Evolutionary conservation across 2,888 invertebrate species (phyloP).

Genomic region (Cephalotes varians): DNA sequence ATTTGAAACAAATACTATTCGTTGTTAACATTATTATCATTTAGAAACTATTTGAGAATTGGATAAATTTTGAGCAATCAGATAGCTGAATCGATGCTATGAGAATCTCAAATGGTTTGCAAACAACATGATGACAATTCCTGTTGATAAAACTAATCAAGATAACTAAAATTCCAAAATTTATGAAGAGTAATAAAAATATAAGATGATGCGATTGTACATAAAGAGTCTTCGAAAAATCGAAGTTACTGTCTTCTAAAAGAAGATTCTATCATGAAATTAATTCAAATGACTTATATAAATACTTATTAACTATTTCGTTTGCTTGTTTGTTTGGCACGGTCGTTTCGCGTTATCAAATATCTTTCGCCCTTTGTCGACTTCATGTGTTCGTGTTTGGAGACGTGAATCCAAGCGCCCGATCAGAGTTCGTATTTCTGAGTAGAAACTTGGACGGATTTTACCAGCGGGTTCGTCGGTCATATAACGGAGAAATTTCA

Average conservation of each 20-base stretch:
- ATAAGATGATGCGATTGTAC: not conserved
- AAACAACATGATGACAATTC: slow-evolving; percentile 45
- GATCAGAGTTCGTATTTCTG: slow-evolving; percentile 7
- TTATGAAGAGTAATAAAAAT: slow-evolving; percentile 3
- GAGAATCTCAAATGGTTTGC: slow-evolving; percentile 16
- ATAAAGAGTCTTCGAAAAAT: not conserved
- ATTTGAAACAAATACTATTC: not conserved
- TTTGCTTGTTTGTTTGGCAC: not conserved
- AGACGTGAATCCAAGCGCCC: not conserved
- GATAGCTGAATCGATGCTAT: not conserved
- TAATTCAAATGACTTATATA: not conserved
- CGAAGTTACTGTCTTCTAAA: not conserved
- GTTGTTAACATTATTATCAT: slow-evolving; percentile 28
- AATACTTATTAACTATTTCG: not conserved
- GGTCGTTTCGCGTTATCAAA: not conserved
- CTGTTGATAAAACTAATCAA: slow-evolving; percentile 60
- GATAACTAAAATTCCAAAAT: slow-evolving; percentile 49
- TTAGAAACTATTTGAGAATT: not conserved
- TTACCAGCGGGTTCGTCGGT: slow-evolving; percentile 47
- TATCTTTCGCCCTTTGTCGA: not conserved
- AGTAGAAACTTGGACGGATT: slow-evolving; percentile 3
- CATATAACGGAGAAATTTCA: slow-evolving; percentile 63
- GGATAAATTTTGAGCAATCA: slow-evolving; percentile 17
- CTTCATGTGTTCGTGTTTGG: not conserved
- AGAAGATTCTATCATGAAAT: not conserved